These are phyloP conservation scores for Leucoma salicis DNA, from an alignment of 2,888 invertebrate genomes.

Conservation along the genomic window DNA sequence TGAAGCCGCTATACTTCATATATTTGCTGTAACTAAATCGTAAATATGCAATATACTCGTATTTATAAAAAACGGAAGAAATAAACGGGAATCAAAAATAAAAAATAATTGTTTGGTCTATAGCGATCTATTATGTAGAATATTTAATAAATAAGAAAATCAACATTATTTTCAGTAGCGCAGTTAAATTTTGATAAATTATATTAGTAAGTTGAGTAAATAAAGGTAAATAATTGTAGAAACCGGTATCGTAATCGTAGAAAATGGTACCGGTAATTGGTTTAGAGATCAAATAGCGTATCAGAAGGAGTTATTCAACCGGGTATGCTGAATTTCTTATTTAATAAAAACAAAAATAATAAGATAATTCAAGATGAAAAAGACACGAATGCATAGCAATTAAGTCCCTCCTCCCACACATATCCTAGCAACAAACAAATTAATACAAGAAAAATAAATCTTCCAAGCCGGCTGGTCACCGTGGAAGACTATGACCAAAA, in stretches of 20 bases:
- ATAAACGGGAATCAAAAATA: too few relatives aligned
- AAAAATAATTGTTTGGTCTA: too few relatives aligned
- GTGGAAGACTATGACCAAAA: too few relatives aligned
- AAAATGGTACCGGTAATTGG: too few relatives aligned
- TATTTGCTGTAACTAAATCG: slow-evolving; percentile 48
- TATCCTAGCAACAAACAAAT: background rate
- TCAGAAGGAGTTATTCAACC: background rate
- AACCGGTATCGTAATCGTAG: too few relatives aligned
- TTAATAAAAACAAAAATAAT: background rate
- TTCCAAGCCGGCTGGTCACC: background rate
- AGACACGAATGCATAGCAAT: background rate
- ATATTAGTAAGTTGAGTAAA: slow-evolving; percentile 41
- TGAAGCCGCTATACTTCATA: slow-evolving; percentile 56
- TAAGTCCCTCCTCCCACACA: background rate
- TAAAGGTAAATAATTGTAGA: too few relatives aligned
- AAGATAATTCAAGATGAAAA: background rate
- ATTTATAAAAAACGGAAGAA: too few relatives aligned
- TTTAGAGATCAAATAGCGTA: background rate
- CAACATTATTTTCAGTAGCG: too few relatives aligned
- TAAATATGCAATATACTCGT: too few relatives aligned
- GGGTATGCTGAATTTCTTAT: background rate
- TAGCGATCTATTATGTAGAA: too few relatives aligned
- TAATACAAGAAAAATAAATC: background rate
- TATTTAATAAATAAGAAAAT: too few relatives aligned
- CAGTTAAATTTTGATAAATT: slow-evolving; percentile 31